A percentile compares a stretch with the other conserved stretches of the same genome.
Evolutionary conservation across 2,113 vertebrate species (phyloP).

Genomic region (Proteles cristata): DNA sequence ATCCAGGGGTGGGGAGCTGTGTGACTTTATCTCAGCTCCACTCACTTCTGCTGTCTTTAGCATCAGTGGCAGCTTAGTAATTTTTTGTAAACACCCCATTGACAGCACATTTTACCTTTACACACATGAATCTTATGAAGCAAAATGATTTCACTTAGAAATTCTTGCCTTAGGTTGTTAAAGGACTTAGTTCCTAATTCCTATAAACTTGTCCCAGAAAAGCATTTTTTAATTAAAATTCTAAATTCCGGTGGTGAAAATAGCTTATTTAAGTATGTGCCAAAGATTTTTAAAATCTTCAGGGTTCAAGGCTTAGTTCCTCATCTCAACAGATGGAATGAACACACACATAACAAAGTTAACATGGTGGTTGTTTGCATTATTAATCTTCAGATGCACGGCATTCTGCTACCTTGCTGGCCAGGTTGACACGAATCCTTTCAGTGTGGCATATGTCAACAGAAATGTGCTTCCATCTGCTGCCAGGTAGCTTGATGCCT

Average conservation of each 20-base stretch:
- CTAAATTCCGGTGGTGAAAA: constrained; percentile 63
- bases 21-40: constrained; percentile 15
- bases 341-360: constrained; percentile 77
- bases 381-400: constrained; percentile 83
- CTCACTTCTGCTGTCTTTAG: constrained; percentile 32
- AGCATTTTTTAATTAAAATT: constrained; percentile 51
- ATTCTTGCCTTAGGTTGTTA: constrained; percentile 5
- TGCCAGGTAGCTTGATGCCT: constrained; percentile 82
- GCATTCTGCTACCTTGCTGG: constrained; percentile 77
- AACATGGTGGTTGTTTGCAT: constrained; percentile 79
- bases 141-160: constrained; percentile 35
- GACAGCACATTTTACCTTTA: constrained; percentile 28
- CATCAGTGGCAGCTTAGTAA: not conserved
- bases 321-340: constrained; percentile 83
- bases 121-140: not conserved
- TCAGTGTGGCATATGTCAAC: constrained; percentile 89
- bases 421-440: constrained; percentile 85
- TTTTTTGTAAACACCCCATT: constrained; percentile 38
- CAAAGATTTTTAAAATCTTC: not conserved
- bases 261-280: constrained; percentile 42
- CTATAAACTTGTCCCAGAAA: constrained; percentile 30
- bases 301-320: constrained; percentile 25
- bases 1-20: constrained; percentile 46
- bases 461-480: constrained; percentile 91
- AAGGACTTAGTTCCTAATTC: constrained; percentile 49